These are phyloP conservation scores for Hippotragus niger DNA, from an alignment of 2,113 vertebrate species.

Conservation along the genomic window DNA sequence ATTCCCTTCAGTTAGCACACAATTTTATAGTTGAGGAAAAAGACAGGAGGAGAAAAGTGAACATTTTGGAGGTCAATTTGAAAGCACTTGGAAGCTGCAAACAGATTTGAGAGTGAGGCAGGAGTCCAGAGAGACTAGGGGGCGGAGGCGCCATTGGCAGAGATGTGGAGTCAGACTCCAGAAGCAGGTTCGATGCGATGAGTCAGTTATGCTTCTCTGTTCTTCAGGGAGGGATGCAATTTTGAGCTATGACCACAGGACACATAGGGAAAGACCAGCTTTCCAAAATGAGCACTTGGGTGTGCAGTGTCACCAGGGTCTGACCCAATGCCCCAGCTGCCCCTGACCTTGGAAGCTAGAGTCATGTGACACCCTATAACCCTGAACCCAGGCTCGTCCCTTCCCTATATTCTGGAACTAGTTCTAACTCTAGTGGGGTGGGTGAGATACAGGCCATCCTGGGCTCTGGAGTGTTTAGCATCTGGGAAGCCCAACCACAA, in stretches of 20 bases:
- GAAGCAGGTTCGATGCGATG: too few relatives aligned
- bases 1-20: not conserved
- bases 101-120: not conserved
- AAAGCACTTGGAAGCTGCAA: not conserved
- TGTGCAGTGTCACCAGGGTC: not conserved
- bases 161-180: not conserved
- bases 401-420: not conserved
- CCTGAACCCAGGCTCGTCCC: not conserved
- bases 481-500: not conserved
- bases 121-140: not conserved
- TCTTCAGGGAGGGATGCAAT: not conserved
- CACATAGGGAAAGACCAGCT: not conserved
- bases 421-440: not conserved
- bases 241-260: not conserved
- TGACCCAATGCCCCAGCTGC: not conserved
- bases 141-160: too few relatives aligned
- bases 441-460: not conserved
- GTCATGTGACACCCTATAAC: not conserved
- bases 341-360: not conserved
- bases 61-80: not conserved
- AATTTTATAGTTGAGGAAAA: not conserved
- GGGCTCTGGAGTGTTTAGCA: not conserved
- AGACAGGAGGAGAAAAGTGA: not conserved
- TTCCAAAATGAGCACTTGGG: not conserved
- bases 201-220: not conserved